Base-by-base conservation (phyloP, 2,797 vertebrate genomes). In the Chelmon rostratus region DNA sequence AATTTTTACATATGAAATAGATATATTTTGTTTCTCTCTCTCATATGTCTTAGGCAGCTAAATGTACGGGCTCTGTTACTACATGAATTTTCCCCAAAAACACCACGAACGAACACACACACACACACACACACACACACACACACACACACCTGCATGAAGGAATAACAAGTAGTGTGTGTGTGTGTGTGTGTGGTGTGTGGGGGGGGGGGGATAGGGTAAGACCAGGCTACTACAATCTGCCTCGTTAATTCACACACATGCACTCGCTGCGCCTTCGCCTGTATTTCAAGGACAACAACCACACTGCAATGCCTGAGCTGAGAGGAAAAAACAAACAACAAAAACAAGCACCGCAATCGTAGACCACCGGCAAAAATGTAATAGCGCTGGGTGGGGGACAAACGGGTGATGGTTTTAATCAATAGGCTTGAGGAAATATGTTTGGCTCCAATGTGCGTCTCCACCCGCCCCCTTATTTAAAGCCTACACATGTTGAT, bases 221-320 rank as follows among this genome's bases (percentile, higher is more conserved):
- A 68, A 56, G 77, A 89, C 69, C 71, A 54, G 63, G 74, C 65
- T 85, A 88, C 83, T 81, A 89, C 83, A 90, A 84, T 78, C 77
- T 82, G 47, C 68, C 78, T 85, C 63, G 76, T 88, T 87, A 79
- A 87, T 85, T 83, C 78, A 82, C 86, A 82, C 87, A 78, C 82
- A 86, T 84, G 71, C 79, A 83, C 69, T 82, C 74, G 86, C 84
- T 82, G 81, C 89, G 79, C 80, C 89, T 91, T 88, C 86, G 86
- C 88, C 72, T 85, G 70, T 63, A 76, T 92, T 81, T 92, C 89
- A 93, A 93, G 90, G 92, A 88, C 92, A 91, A 85, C 66, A 88
- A 64, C 21, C 79, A 13, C 78, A 78, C 68, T 58, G 84, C 86
- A 85, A 78, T 38, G 78, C 44, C 79, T 62, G 50, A 67, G 69